phyloP scores from a whole-genome alignment of 2,113 vertebrate genomes.

The Toxotes jaculatrix region DNA sequence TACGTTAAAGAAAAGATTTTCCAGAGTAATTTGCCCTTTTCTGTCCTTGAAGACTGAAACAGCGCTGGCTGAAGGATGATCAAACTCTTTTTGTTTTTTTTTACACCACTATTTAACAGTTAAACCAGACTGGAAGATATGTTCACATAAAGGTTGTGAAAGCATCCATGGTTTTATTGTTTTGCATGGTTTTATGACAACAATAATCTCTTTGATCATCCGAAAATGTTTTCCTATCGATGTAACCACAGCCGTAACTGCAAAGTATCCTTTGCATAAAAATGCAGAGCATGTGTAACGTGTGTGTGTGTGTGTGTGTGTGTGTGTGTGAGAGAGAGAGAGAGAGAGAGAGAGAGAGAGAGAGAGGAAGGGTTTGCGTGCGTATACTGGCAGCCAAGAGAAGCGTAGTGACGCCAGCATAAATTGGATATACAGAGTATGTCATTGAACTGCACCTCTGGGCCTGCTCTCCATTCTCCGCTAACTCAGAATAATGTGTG shows the following conservation, averaged over 20 bases:
- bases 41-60: slow-evolving; percentile 56
- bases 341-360: too few species aligned
- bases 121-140: slow-evolving; percentile 26
- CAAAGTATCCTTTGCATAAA: slow-evolving; percentile 10
- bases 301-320: neutral
- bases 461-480: slow-evolving; percentile 31
- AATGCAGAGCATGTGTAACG: neutral
- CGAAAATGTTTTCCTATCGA: neutral
- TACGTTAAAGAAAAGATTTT: slow-evolving; percentile 68
- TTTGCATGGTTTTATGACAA: slow-evolving; percentile 27
- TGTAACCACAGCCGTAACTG: slow-evolving; percentile 1
- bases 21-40: slow-evolving; percentile 63
- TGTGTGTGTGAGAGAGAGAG: neutral
- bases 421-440: slow-evolving; percentile 53
- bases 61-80: slow-evolving; percentile 5
- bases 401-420: slow-evolving; percentile 23
- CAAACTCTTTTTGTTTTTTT: neutral
- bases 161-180: slow-evolving; percentile 34
- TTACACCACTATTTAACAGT: neutral
- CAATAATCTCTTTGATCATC: slow-evolving; percentile 40
- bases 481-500: slow-evolving; percentile 29
- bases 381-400: slow-evolving; percentile 17
- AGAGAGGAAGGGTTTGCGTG: neutral
- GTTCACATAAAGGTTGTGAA: slow-evolving; percentile 7
- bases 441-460: slow-evolving; percentile 51